Conservation (phyloP, 2,797 vertebrate genomes). For the Cossypha niveicapilla region DNA sequence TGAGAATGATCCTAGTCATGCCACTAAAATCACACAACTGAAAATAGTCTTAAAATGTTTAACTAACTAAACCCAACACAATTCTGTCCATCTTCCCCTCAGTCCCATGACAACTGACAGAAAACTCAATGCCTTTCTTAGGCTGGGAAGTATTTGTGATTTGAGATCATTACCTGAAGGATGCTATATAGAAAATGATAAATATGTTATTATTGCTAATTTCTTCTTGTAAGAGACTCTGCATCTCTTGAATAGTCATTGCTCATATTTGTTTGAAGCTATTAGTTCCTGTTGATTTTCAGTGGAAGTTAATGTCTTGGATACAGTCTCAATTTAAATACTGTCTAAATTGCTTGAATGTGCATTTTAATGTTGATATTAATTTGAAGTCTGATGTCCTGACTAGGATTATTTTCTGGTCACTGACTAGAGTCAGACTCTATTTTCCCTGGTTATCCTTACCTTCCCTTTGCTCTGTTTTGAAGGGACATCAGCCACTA, state of each 20-base stretch:
- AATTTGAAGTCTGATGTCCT: not conserved
- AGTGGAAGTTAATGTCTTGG: not conserved
- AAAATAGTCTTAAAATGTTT: not conserved
- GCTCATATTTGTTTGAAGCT: not conserved
- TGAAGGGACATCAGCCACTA: slow-evolving; percentile 60
- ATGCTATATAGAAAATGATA: not conserved
- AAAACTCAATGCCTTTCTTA: not conserved
- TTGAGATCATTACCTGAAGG: not conserved
- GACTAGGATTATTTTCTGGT: not conserved
- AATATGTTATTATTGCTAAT: not conserved
- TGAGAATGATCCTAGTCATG: not conserved
- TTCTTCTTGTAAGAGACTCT: not conserved
- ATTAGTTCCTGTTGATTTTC: not conserved
- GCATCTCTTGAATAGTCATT: not conserved
- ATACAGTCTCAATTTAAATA: not conserved
- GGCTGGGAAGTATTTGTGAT: not conserved
- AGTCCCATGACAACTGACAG: not conserved
- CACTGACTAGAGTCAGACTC: not conserved
- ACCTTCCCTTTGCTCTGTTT: not conserved
- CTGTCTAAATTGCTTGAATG: not conserved
- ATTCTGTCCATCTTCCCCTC: not conserved
- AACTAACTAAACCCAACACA: not conserved
- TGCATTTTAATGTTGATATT: not conserved
- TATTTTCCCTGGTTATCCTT: not conserved
- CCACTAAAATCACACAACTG: not conserved